Evolutionary conservation across 2,113 vertebrate genomes (phyloP).

Genomic region (Salvelinus sp.): DNA sequence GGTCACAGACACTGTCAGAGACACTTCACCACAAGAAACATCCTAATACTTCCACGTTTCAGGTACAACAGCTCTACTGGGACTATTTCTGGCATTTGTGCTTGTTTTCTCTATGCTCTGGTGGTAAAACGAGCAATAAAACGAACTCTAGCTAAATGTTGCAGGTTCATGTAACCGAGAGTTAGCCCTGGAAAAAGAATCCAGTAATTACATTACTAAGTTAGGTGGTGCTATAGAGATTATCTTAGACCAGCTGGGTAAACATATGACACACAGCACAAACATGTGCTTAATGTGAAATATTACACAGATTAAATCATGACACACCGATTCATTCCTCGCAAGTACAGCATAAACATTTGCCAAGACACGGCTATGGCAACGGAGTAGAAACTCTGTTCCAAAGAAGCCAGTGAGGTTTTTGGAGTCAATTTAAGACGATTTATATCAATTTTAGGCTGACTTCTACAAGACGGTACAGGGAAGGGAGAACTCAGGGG

Average conservation of each 20-base stretch:
- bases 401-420: no score
- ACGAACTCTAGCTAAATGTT: slow-evolving; percentile 37
- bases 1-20: slow-evolving; percentile 55
- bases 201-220: slow-evolving; percentile 65
- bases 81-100: slow-evolving; percentile 30
- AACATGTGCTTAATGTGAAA: slow-evolving; percentile 70
- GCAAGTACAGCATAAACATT: slow-evolving; percentile 50
- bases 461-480: not conserved
- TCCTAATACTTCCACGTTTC: slow-evolving; percentile 46
- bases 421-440: not conserved
- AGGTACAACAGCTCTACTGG: slow-evolving; percentile 45
- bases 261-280: slow-evolving; percentile 64
- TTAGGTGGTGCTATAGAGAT: slow-evolving; percentile 55
- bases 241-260: slow-evolving; percentile 70
- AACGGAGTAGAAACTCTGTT: not conserved
- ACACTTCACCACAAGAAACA: not conserved
- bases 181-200: slow-evolving; percentile 67
- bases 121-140: slow-evolving; percentile 38
- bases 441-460: not conserved
- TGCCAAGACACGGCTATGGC: not conserved
- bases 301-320: slow-evolving; percentile 62
- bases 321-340: slow-evolving; percentile 53
- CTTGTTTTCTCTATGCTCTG: slow-evolving; percentile 29
- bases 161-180: slow-evolving; percentile 34
- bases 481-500: not conserved